Evolutionary conservation across 1,140 invertebrate species (phyloP), one percentile per base, ranked within the genome.

Genomic region (Papilio dardanus): DNA sequence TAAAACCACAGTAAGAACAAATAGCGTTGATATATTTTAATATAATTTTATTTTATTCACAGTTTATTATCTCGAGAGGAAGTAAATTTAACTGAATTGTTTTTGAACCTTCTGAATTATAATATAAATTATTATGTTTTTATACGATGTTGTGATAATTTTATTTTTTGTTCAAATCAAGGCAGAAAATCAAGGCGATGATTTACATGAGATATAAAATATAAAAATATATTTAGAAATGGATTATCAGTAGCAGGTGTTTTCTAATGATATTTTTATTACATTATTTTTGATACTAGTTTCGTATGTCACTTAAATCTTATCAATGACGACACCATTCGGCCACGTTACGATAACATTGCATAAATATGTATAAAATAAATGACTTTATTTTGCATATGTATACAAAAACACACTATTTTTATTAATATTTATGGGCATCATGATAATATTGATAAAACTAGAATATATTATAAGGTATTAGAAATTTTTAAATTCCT

Each of bases 281-380:
- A 54, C 7, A 24, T 21, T 7, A 24, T 21, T 24, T 21, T 24
- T 10, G 50, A 24, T 54, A 54, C 19, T 54, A 5, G 24, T 21
- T 21, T 54, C 2, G 19, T 24, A 24, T 24, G 50, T 54, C 24
- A 54, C 21, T 24, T 7, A 54, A 54, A 54, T 54, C 21, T 54
- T 54, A 54, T 54, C 21, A 54, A 54, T 7, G n/a, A 24, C 19
- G 6, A 50, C 46, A 50, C 19, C 3, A 5, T 50, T 50, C 46
- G 46, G 46, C 21, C 46, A 50, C 8, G 19, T 76, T 71, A 33
- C 16, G 33, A 66, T 71, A 71, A 71, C 31, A 14, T 35, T 21
- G 62, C 35, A 66, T 24, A 76, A 65, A 21, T 40, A 71, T 24
- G 35, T 62, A 42, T 54, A 16, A 46, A 66, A 33, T 74, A 54